Conservation (phyloP, 2,113 vertebrate species). For the Austrofundulus limnaeus region DNA sequence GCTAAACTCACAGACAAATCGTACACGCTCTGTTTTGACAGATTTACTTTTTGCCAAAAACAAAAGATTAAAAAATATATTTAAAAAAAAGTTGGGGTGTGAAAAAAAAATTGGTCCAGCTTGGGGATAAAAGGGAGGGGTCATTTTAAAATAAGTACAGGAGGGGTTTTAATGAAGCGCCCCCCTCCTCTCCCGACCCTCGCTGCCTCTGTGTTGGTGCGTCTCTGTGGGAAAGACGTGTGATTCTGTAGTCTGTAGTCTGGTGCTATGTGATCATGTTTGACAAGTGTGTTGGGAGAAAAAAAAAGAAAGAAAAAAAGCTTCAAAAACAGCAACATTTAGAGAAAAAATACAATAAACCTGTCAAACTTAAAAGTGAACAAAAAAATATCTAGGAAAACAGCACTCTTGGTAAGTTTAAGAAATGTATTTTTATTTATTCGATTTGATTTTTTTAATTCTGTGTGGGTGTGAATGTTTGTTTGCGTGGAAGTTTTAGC, state of each 20-base stretch:
- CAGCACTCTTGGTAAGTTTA: conserved; percentile 79
- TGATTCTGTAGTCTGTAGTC: conserved; percentile 98
- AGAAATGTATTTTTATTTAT: conserved; percentile 67
- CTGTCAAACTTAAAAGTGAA: conserved; percentile 75
- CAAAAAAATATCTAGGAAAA: conserved; percentile 71
- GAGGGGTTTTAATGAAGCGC: conserved; percentile 68
- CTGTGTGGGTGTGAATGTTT: conserved; percentile 57
- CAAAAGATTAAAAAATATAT: conserved; percentile 23
- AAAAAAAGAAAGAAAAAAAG: too few relatives aligned
- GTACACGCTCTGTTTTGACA: conserved; percentile 70
- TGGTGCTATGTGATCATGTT: conserved; percentile 90
- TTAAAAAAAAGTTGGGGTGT: conserved; percentile 31
- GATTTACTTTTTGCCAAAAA: conserved; percentile 74
- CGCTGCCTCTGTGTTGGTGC: conserved; percentile 86
- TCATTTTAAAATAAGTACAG: conserved; percentile 37
- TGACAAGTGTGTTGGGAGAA: conserved; percentile 78
- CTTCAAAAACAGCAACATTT: conserved; percentile 64
- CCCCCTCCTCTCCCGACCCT: conserved; percentile 61
- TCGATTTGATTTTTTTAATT: conserved; percentile 46
- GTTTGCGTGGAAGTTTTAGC: conserved; percentile 73
- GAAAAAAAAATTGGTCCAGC: conserved; percentile 61
- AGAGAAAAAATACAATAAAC: conserved; percentile 61
- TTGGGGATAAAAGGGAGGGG: conserved; percentile 52
- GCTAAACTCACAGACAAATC: conserved; percentile 44
- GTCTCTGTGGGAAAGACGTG: conserved; percentile 88